Conservation (phyloP, 2,888 invertebrate genomes). For the Coronaproctus castanopsis region DNA sequence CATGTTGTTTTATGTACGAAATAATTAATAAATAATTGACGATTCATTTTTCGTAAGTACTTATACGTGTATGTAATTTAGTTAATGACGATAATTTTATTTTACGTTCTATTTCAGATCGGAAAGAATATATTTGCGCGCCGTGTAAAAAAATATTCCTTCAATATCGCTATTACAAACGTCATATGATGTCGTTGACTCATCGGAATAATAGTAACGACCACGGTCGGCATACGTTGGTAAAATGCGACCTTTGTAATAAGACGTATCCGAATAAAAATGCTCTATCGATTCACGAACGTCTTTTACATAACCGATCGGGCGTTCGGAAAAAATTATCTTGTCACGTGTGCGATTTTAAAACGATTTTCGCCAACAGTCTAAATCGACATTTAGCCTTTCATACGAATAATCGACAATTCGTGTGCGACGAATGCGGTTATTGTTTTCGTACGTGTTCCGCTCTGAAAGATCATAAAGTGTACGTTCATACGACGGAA, state of each 20-base stretch:
- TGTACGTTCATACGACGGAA: constrained; percentile 12
- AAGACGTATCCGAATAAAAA: constrained; percentile 5
- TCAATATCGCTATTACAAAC: constrained; percentile 9
- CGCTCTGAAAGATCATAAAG: constrained; percentile 10
- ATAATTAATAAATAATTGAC: too few relatives aligned
- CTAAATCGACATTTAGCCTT: constrained; percentile 9
- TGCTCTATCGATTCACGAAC: constrained; percentile 1
- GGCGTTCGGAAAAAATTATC: constrained; percentile 1
- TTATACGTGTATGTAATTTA: too few relatives aligned
- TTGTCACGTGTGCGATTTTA: constrained; percentile 13
- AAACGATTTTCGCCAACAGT: constrained; percentile 3
- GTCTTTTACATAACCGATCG: background rate
- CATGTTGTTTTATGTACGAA: too few relatives aligned
- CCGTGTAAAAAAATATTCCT: constrained; percentile 8
- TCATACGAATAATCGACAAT: constrained; percentile 12
- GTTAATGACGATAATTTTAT: too few relatives aligned
- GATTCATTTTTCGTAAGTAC: too few relatives aligned
- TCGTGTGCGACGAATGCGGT: constrained; percentile 12
- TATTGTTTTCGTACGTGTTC: constrained; percentile 11
- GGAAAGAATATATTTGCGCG: constrained; percentile 3
- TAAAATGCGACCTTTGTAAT: constrained; percentile 7
- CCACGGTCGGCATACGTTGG: background rate
- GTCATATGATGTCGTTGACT: constrained; percentile 3
- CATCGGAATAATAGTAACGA: constrained; percentile 5
- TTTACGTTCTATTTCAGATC: background rate